These are phyloP conservation scores for Scaptomyza flava DNA, from an alignment of 2,888 invertebrate genomes.

Conservation along the genomic window DNA sequence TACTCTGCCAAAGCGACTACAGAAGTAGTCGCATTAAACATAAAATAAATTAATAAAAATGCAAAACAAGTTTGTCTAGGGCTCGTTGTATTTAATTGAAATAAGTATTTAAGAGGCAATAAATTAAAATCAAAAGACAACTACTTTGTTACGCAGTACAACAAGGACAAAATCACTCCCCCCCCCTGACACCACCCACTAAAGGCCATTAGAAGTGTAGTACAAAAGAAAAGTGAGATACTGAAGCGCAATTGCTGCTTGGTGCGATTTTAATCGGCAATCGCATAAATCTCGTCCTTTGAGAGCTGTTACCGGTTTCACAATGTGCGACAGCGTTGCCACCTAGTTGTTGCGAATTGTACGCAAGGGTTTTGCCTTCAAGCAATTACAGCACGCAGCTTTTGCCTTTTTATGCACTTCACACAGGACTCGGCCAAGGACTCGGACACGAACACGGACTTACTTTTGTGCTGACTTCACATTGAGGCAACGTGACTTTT, in stretches of 20 bases:
- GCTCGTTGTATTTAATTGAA: conserved; percentile 69
- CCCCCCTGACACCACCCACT: conserved; percentile 27
- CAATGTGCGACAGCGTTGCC: conserved; percentile 63
- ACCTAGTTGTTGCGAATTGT: conserved; percentile 73
- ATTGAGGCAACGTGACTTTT: conserved; percentile 75
- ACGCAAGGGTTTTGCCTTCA: conserved; percentile 72
- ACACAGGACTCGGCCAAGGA: conserved; percentile 18
- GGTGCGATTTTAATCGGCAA: conserved; percentile 68
- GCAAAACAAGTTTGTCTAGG: conserved; percentile 30
- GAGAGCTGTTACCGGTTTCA: conserved; percentile 76
- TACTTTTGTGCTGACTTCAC: conserved; percentile 72
- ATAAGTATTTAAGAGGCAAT: conserved; percentile 69
- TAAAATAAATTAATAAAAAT: conserved; percentile 56
- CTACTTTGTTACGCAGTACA: conserved; percentile 25
- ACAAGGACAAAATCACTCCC: conserved; percentile 26
- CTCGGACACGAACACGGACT: conserved; percentile 36
- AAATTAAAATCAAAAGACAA: conserved; percentile 49
- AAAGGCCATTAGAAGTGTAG: conserved; percentile 53
- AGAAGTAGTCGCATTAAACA: not conserved
- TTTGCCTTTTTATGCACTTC: conserved; percentile 57
- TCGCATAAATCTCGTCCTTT: conserved; percentile 80
- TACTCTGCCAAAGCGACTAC: not conserved
- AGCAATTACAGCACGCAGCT: conserved; percentile 73
- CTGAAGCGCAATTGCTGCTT: conserved; percentile 32
- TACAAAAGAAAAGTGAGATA: conserved; percentile 24